A percentile compares a stretch with the other conserved stretches of the same genome.
These are phyloP conservation scores for Myathropa florea DNA, from an alignment of 2,888 invertebrate genomes.

Conservation along the genomic window DNA sequence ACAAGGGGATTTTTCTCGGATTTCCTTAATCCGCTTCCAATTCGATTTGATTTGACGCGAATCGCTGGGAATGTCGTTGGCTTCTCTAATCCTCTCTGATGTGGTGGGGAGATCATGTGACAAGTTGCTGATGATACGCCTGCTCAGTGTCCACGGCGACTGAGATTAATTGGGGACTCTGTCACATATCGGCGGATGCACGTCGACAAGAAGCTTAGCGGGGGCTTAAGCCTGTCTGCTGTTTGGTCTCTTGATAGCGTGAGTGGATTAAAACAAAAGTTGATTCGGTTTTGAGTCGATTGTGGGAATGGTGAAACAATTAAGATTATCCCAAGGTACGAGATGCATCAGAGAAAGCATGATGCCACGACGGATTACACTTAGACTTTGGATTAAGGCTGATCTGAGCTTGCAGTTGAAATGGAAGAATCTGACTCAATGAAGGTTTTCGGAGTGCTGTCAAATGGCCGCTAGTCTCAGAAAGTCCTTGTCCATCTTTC, in stretches of 20 bases:
- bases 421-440: too few species aligned
- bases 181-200: not conserved
- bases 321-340: not conserved
- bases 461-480: too few species aligned
- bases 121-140: not conserved
- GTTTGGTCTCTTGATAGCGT: not conserved
- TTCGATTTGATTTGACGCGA: slow-evolving; percentile 15
- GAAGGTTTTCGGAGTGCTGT: too few species aligned
- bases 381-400: too few species aligned
- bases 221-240: not conserved
- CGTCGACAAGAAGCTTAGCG: not conserved
- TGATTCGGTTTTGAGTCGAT: not conserved
- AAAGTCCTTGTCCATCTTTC: too few species aligned
- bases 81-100: not conserved
- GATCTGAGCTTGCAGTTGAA: too few species aligned
- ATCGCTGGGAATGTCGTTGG: not conserved
- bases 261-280: not conserved
- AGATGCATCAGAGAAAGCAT: not conserved
- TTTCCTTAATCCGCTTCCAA: slow-evolving; percentile 51
- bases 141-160: not conserved
- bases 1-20: slow-evolving; percentile 17
- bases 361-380: not conserved
- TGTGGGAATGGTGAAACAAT: not conserved
- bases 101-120: not conserved
- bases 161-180: not conserved